Evolutionary conservation across 2,888 invertebrate genomes (phyloP).

Genomic region (Cryptocephalus primarius): DNA sequence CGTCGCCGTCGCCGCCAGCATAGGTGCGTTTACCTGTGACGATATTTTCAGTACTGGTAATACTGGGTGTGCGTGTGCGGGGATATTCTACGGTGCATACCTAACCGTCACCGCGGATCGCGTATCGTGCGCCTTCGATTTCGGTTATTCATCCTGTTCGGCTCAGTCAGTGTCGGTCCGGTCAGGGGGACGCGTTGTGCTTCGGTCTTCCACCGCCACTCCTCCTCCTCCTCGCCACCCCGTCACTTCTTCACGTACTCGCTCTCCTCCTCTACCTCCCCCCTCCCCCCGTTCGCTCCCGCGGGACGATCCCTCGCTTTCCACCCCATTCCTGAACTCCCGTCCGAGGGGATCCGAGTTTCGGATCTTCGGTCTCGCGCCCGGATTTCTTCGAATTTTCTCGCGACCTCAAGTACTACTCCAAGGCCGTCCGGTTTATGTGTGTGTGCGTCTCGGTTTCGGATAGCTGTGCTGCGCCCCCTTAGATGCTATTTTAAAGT

Average conservation of each 20-base stretch:
- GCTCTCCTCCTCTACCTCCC: too few species aligned
- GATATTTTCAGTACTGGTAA: conserved; percentile 32
- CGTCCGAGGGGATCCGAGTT: too few species aligned
- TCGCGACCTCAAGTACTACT: conserved; percentile 3
- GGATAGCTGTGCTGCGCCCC: neutral
- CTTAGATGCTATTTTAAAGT: conserved; percentile 4
- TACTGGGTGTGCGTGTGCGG: conserved; percentile 26
- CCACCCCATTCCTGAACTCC: too few species aligned
- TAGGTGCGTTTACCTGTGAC: conserved; percentile 34
- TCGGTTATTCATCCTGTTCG: neutral
- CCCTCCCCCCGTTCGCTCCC: too few species aligned
- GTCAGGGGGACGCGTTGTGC: neutral
- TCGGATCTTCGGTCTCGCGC: too few species aligned
- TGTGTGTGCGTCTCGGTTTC: neutral
- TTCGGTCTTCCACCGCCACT: neutral
- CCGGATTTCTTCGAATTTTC: neutral
- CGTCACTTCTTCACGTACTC: too few species aligned
- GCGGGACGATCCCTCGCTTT: too few species aligned
- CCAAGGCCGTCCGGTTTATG: conserved; percentile 9
- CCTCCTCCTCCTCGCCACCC: neutral
- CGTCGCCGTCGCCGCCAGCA: conserved; percentile 8
- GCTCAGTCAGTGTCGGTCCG: neutral
- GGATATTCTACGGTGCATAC: conserved; percentile 17
- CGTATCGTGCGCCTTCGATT: conserved; percentile 1
- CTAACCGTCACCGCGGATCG: conserved; percentile 17